phyloP scores from a whole-genome alignment of 2,888 invertebrate species.

The Priocnemis perturbator region DNA sequence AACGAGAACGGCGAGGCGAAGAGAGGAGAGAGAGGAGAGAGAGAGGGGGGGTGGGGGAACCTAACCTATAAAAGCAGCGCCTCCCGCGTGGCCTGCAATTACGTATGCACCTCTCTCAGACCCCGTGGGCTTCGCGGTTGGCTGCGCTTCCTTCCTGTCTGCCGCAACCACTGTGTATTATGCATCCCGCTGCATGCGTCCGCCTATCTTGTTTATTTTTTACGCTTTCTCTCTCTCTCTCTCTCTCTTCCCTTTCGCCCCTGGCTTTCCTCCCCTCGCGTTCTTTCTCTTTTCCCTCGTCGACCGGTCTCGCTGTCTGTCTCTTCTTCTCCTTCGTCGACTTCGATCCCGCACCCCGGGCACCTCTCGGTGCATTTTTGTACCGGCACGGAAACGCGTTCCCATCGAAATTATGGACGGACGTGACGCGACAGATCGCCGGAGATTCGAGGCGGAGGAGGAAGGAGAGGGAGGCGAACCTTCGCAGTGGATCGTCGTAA shows the following conservation, averaged over 20 bases:
- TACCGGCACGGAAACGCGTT: too few relatives aligned
- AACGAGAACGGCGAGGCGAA: slow-evolving; percentile 12
- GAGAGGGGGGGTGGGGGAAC: slow-evolving; percentile 4
- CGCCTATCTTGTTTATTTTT: slow-evolving; percentile 52
- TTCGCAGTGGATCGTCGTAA: too few relatives aligned
- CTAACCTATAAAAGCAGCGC: slow-evolving; percentile 55
- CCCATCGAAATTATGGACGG: too few relatives aligned
- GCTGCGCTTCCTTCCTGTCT: slow-evolving; percentile 75
- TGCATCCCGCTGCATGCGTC: slow-evolving; percentile 51
- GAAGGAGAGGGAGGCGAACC: too few relatives aligned
- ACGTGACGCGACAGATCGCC: too few relatives aligned
- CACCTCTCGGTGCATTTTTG: too few relatives aligned
- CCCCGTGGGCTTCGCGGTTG: slow-evolving; percentile 71
- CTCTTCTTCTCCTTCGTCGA: background rate
- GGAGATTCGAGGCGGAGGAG: too few relatives aligned
- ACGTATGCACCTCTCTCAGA: slow-evolving; percentile 71
- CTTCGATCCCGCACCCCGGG: too few relatives aligned
- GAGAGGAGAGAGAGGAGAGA: slow-evolving; percentile 21
- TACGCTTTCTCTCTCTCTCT: slow-evolving; percentile 26
- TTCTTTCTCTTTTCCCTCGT: slow-evolving; percentile 24
- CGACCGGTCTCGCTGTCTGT: slow-evolving; percentile 17
- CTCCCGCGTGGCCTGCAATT: slow-evolving; percentile 68
- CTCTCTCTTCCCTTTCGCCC: slow-evolving; percentile 22
- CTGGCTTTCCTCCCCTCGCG: slow-evolving; percentile 29
- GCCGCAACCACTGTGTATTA: slow-evolving; percentile 66